Evolutionary conservation across 1,140 invertebrate species (phyloP).

Genomic region (Dinoponera quadriceps): DNA sequence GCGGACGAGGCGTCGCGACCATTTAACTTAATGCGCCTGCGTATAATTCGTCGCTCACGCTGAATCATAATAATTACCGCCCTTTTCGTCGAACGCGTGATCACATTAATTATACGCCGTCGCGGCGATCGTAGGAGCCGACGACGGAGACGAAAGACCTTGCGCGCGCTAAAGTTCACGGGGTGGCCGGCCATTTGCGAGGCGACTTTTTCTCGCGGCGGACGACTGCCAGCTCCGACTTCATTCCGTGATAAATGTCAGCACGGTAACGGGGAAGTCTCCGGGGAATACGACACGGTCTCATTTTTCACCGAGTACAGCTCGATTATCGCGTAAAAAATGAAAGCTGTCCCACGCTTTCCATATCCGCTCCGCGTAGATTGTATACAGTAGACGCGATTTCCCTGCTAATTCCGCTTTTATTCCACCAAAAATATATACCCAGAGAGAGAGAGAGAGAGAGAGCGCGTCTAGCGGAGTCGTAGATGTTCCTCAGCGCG

Average conservation of each 20-base stretch:
- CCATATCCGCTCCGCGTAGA: not conserved
- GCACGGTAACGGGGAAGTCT: not conserved
- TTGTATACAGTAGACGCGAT: not conserved
- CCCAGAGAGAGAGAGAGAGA: too few relatives aligned
- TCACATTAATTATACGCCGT: constrained; percentile 56
- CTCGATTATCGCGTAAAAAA: too few relatives aligned
- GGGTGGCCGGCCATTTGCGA: constrained; percentile 17
- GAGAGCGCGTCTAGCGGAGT: constrained; percentile 12
- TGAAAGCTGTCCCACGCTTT: too few relatives aligned
- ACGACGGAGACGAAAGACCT: constrained; percentile 16
- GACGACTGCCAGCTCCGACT: not conserved
- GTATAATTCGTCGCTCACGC: constrained; percentile 46
- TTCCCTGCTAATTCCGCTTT: constrained; percentile 6
- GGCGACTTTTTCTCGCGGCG: constrained; percentile 9
- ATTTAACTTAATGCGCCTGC: constrained; percentile 41
- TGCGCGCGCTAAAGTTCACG: constrained; percentile 26
- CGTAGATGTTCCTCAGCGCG: constrained; percentile 16
- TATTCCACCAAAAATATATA: constrained; percentile 15
- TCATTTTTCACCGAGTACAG: too few relatives aligned
- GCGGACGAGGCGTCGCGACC: constrained; percentile 25
- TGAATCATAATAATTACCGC: constrained; percentile 58
- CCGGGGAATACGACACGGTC: too few relatives aligned
- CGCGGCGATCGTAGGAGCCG: not conserved
- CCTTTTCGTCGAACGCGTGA: constrained; percentile 45
- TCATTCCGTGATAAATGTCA: not conserved